A percentile compares a stretch with the other conserved stretches of the same genome.
Evolutionary conservation across 2,888 invertebrate genomes (phyloP).

Genomic region (Iselma pallidipennis): DNA sequence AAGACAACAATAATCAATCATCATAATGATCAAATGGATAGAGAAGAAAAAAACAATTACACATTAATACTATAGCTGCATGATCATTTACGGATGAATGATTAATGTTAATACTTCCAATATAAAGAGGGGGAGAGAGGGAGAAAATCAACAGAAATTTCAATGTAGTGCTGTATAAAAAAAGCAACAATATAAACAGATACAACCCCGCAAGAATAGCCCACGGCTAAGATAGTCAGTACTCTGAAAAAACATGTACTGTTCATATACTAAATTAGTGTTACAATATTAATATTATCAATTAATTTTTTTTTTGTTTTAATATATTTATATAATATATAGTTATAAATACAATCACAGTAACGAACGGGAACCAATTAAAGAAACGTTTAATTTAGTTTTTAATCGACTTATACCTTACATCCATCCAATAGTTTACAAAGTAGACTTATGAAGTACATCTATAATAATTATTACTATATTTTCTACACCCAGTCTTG

Average conservation of each 20-base stretch:
- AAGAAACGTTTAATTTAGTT: conserved; percentile 32
- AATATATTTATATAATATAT: no score
- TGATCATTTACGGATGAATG: conserved; percentile 6
- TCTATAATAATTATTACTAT: conserved; percentile 41
- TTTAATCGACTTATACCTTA: conserved; percentile 31
- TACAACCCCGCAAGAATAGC: conserved; percentile 34
- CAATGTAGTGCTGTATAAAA: conserved; percentile 36
- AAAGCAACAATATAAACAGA: conserved; percentile 41
- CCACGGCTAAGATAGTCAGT: conserved; percentile 22
- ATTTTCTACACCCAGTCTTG: conserved; percentile 47
- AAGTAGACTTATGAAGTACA: conserved; percentile 39
- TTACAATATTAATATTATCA: conserved; percentile 41
- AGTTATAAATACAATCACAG: conserved; percentile 55
- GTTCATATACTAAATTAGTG: conserved; percentile 35
- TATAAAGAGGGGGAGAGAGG: neutral
- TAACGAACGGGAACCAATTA: conserved; percentile 52
- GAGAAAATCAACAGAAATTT: neutral
- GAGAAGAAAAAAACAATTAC: neutral
- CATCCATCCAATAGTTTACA: conserved; percentile 40
- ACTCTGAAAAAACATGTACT: conserved; percentile 7
- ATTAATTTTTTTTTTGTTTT: no score
- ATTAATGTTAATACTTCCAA: conserved; percentile 5
- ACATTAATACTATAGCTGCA: conserved; percentile 5
- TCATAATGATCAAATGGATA: conserved; percentile 2
- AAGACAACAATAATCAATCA: conserved; percentile 12